Percentiles rank a stretch among this genome's conserved stretches.
Evolutionary conservation across 2,888 invertebrate genomes (phyloP).

Genomic region (Chaetogeoica ovagalla): DNA sequence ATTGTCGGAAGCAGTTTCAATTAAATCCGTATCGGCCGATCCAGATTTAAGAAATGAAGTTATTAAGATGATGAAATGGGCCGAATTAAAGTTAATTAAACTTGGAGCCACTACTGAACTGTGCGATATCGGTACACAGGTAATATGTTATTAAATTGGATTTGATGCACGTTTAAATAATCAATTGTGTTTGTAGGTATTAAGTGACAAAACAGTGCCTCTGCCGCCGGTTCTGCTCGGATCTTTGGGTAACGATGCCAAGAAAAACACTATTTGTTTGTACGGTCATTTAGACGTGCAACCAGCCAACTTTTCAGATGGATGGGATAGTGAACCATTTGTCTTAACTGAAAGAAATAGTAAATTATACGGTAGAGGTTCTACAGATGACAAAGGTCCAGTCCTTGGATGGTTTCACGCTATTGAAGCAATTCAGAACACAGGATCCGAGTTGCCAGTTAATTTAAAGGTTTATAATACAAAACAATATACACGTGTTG

Average conservation of each 20-base stretch:
- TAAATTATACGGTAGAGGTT: constrained; percentile 88
- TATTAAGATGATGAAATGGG: constrained; percentile 84
- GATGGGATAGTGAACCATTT: constrained; percentile 96
- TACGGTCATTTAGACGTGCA: constrained; percentile 99
- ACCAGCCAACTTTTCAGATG: constrained; percentile 88
- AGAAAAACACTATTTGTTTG: constrained; percentile 89
- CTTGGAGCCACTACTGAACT: constrained; percentile 74
- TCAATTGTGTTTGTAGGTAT: constrained; percentile 58
- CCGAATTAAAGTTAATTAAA: constrained; percentile 68
- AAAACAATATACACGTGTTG: neutral
- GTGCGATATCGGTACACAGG: constrained; percentile 75
- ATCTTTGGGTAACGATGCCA: constrained; percentile 75
- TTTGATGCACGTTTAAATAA: neutral
- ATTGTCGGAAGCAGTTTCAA: constrained; percentile 84
- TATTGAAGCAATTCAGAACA: constrained; percentile 80
- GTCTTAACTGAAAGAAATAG: constrained; percentile 82
- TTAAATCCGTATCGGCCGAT: constrained; percentile 94
- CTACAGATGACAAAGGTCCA: constrained; percentile 93
- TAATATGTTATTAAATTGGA: constrained; percentile 23
- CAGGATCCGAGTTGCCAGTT: constrained; percentile 68
- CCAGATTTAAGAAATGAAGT: constrained; percentile 79
- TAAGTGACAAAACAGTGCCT: constrained; percentile 74
- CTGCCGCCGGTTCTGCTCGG: constrained; percentile 87
- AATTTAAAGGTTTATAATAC: constrained; percentile 64
- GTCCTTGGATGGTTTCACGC: constrained; percentile 95